Conservation (phyloP, 1,140 invertebrate genomes). For the Neodiprion virginianus region DNA sequence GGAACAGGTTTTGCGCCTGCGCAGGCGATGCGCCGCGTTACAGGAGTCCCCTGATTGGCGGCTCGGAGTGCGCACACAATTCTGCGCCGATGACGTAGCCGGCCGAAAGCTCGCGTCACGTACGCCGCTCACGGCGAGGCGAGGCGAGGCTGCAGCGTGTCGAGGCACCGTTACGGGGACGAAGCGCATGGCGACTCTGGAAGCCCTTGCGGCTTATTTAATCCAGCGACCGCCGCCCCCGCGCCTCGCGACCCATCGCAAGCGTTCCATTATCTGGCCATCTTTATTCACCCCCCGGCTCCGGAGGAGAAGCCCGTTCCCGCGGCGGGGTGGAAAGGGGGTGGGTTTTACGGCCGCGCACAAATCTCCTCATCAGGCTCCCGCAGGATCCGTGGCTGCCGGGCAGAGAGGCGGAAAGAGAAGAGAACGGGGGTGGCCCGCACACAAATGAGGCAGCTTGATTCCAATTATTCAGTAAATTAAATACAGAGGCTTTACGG, state of each 20-base stretch:
- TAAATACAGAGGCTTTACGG: slow-evolving; percentile 51
- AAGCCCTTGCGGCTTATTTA: slow-evolving; percentile 32
- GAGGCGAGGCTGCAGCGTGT: slow-evolving; percentile 10
- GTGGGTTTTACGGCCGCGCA: slow-evolving; percentile 54
- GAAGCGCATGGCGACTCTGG: neutral
- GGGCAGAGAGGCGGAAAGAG: slow-evolving; percentile 14
- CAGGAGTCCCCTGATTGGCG: slow-evolving; percentile 22
- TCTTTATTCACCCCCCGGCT: slow-evolving; percentile 51
- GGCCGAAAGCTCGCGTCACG: neutral
- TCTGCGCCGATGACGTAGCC: neutral
- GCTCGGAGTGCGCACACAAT: slow-evolving; percentile 20
- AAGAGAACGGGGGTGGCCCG: slow-evolving; percentile 7
- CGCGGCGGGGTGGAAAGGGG: slow-evolving; percentile 37
- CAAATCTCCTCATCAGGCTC: slow-evolving; percentile 60
- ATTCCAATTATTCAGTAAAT: slow-evolving; percentile 64
- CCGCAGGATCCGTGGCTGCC: slow-evolving; percentile 42
- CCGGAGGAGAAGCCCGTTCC: slow-evolving; percentile 26
- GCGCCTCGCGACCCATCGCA: slow-evolving; percentile 20
- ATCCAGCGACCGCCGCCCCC: slow-evolving; percentile 37
- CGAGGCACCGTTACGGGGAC: neutral
- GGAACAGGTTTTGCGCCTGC: slow-evolving; percentile 26
- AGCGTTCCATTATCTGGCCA: slow-evolving; percentile 51
- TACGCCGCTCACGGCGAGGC: neutral
- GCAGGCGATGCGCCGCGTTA: slow-evolving; percentile 21
- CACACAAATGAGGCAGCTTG: slow-evolving; percentile 61